Base-by-base conservation (phyloP, 2,888 invertebrate genomes). In the Idaea dimidiata region DNA sequence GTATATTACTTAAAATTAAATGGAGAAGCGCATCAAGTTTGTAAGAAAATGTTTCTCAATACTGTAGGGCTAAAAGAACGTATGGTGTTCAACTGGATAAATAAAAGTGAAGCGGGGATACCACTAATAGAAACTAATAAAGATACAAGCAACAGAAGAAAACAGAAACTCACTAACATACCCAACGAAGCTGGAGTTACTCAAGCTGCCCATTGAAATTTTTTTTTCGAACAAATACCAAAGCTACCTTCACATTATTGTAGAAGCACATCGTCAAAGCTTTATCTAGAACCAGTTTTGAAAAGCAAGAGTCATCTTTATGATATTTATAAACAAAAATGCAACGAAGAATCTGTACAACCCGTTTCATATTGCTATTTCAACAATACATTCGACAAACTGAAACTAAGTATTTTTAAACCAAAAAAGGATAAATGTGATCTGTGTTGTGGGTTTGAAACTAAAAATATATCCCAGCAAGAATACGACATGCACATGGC, bases 11-110 rank as follows among this genome's bases (percentile, higher is more conserved):
- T 65, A 32, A 32, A 58, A 63, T 55, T 58, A 33, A 63, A 60
- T 59, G 65, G 59, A 56, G 60, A 59, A 54, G 57, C 58, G 58
- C 57, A 61, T 33, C 59, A 65, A 57, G 62, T 65, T 33, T 65
- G 65, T 56, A 65, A 62, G 58, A 62, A 65, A 59, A 65, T 54
- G 58, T 62, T 62, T 62, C 54, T 65, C 55, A 62, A 60, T 62
- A 60, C 65, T 58, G 60, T 65, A 58, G 54, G 62, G 33, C 60
- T 63, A 24, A 60, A 10, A 59, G 62, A 62, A 63, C 58, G 59
- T 33, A 53, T 58, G 17, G 60, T 65, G 55, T 60, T 61, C 54
- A 58, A 58, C 55, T 62, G 62, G 65, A 43, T 65, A 59, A 54
- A 57, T 55, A 54, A 62, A 59, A n/a, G 56, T 43, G 53, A 65